Evolutionary conservation across 2,113 vertebrate species (phyloP), one percentile per base, ranked within the genome.

Genomic region (Limnothrissa miodon): DNA sequence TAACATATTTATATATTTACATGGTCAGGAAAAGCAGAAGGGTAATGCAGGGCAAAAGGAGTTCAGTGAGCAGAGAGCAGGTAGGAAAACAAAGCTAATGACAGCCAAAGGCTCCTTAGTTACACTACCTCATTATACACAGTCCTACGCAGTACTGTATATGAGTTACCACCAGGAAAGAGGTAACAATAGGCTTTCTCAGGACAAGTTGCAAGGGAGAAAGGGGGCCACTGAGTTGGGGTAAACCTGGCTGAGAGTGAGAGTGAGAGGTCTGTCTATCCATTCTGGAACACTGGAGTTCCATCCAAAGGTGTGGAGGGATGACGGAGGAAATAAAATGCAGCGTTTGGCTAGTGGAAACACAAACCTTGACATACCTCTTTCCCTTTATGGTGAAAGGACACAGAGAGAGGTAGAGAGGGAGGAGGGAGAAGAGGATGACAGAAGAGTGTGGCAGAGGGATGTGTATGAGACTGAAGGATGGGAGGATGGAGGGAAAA

Each of bases 401-500:
- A 45, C 74, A 81, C 5, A 84, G 19, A 78, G 80, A 84, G 13
- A 82, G 80, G 78, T 82, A 82, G 45, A 84, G 53, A 80, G 84
- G 80, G 45, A 85, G 80, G 11, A 82, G 33, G 2, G 79, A 48
- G 78, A 87, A 85, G 51, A 87, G 51, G 13, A n/a, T 62, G 78
- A 81, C 80, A 82, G 84, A 79, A 39, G 81, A 45, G 78, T 81
- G 78, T 45, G 86, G 48, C 0, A 39, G 17, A 13, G 66, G 66
- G 66, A 74, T 74, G 66, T 39, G 66, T 39, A 74, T 74, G 66
- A 74, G 66, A 74, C 66, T 74, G 15, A n/a, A 66, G n/a, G 45
- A 53, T 36, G 78, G 70, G 46, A 5, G 48, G 39, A 11, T 44
- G 5, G 36, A 36, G 74, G 51, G 39, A 46, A 19, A 15, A 86